Conservation (phyloP, 2,888 invertebrate genomes). For the Prosopocoilus inquinatus region DNA sequence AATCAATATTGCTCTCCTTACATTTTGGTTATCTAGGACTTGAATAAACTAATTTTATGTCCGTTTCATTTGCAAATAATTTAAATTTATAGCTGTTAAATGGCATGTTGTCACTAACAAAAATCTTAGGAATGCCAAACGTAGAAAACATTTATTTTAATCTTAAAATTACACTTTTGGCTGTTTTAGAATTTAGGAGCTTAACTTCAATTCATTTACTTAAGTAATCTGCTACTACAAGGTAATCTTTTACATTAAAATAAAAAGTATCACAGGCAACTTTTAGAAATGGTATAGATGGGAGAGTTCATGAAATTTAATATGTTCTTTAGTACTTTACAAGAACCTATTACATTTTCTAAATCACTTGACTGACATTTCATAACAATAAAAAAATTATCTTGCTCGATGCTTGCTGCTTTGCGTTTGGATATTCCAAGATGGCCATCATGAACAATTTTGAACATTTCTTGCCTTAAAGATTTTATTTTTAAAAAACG, state of each 20-base stretch:
- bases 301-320: no score
- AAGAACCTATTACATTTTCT: no score
- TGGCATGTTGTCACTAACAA: background rate
- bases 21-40: conserved; percentile 4
- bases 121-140: background rate
- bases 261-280: no score
- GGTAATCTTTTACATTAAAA: no score
- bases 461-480: conserved; percentile 11
- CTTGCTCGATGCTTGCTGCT: background rate
- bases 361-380: no score
- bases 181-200: background rate
- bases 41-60: background rate
- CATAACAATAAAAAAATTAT: no score
- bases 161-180: background rate
- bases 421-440: conserved; percentile 20
- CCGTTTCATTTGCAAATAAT: background rate
- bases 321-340: no score
- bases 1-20: background rate
- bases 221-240: no score
- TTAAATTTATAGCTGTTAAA: background rate
- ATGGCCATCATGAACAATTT: conserved; percentile 21
- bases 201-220: background rate
- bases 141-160: background rate
- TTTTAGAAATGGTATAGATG: no score
- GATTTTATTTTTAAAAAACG: background rate